Evolutionary conservation across 2,113 vertebrate species (phyloP), one percentile per base, ranked within the genome.

Genomic region (Lontra canadensis): DNA sequence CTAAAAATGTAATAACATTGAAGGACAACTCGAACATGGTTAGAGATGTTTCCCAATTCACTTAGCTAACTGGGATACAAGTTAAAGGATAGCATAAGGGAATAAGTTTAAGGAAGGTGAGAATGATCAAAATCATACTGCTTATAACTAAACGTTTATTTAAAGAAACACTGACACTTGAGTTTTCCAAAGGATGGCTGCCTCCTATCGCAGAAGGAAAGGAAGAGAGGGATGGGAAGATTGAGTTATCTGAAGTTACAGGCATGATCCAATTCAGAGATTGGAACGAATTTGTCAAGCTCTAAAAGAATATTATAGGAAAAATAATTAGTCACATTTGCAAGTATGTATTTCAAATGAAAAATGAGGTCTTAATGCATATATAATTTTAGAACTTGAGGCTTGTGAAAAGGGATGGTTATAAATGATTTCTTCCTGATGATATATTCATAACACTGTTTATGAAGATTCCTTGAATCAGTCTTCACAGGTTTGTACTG

Each of bases 1-100:
- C 20, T 96, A 23, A 90, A 93, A 71, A 84, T 63, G n/a, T 79
- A 92, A 94, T 93, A 94, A 61, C n/a, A 59, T 61, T 67, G 74
- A 88, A 63, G 44, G 47, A 86, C 71, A 3, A 69, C 34, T 92
- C 71, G 36, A 83, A 23, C 31, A 55, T 88, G 73, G 36, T 89
- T 81, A 78, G n/a, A 96, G 63, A 80, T 81, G 1, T 83, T 18
- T 34, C 2, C 36, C 42, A 80, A 6, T 82, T 84, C n/a, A 74
- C n/a, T 83, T 74, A 71, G 71, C 74, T 55, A 55, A 9, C 25
- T 85, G 74, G 4, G 80, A 6, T 73, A 74, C 39, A 73, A 67
- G 36, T 73, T 94, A 49, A 93, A 90, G 63, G 91, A 82, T 88
- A 2, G 90, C 76, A 55, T 3, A 55, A 17, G 26, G 39, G 59